Percentiles rank a stretch among this genome's conserved stretches.
Evolutionary conservation across 2,888 invertebrate species (phyloP).

Genomic region (Cyrtodaria siliqua): DNA sequence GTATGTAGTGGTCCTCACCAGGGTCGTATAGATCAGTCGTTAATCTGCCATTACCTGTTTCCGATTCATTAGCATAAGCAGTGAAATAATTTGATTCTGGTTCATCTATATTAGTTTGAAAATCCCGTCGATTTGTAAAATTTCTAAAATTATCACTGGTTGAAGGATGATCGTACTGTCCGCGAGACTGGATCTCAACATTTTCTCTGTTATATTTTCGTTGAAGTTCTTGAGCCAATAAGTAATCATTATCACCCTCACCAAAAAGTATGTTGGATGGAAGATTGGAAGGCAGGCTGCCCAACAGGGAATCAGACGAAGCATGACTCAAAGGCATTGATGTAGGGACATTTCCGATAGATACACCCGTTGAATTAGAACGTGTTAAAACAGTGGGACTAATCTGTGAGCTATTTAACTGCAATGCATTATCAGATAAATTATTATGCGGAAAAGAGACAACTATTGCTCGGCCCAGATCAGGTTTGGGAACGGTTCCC

Average conservation of each 20-base stretch:
- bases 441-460: not conserved
- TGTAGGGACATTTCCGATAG: not conserved
- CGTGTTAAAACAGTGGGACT: conserved; percentile 1
- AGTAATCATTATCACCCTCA: conserved; percentile 45
- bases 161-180: conserved; percentile 21
- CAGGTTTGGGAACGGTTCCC: too few species aligned
- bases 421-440: not conserved
- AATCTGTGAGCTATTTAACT: not conserved
- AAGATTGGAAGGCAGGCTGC: conserved; percentile 31
- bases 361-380: not conserved
- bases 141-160: conserved; percentile 5
- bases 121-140: too few species aligned
- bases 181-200: conserved; percentile 2
- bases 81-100: not conserved
- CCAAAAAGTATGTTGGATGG: conserved; percentile 50
- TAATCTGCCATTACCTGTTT: conserved; percentile 5
- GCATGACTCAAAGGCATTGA: too few species aligned
- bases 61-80: conserved; percentile 15
- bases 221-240: conserved; percentile 51
- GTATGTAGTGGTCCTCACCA: not conserved
- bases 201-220: conserved; percentile 39
- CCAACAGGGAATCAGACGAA: conserved; percentile 4
- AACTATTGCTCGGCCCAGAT: too few species aligned
- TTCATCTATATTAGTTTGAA: too few species aligned
- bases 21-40: conserved; percentile 12